Conservation (phyloP, 2,797 vertebrate genomes). For the Malurus splendens region DNA sequence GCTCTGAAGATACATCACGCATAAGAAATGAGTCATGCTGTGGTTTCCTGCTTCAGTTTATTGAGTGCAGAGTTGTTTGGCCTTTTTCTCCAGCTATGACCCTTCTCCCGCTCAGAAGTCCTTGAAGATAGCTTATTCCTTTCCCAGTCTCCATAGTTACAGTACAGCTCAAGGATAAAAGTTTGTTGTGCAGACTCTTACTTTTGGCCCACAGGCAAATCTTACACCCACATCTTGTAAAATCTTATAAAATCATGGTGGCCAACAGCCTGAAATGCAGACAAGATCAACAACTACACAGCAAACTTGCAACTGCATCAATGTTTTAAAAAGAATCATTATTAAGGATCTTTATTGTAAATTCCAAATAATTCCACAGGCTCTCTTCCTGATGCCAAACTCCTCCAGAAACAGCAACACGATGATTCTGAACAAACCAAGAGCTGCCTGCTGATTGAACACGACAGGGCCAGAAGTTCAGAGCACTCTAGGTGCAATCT, state of each 20-base stretch:
- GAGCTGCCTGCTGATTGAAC: background rate
- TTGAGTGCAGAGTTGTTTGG: background rate
- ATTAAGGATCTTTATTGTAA: background rate
- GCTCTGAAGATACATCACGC: conserved; percentile 25
- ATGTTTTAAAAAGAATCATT: background rate
- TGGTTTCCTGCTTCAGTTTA: conserved; percentile 10
- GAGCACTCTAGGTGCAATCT: background rate
- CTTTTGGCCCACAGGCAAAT: background rate
- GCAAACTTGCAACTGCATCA: background rate
- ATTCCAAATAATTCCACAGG: background rate
- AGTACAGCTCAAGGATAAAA: background rate
- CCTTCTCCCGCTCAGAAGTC: background rate
- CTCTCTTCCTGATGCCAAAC: background rate
- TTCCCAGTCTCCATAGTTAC: background rate
- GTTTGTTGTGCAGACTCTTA: background rate
- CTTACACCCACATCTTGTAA: background rate
- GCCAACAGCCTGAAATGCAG: background rate
- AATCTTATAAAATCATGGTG: background rate
- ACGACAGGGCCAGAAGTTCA: background rate
- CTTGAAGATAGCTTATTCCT: background rate
- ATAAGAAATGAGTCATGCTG: conserved; percentile 52
- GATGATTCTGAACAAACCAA: background rate
- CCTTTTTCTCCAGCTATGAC: conserved; percentile 11
- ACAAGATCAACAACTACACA: background rate
- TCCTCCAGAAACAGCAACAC: background rate